A percentile compares a stretch with the other conserved stretches of the same genome.
phyloP scores from a whole-genome alignment of 2,797 vertebrate species.

The Synanceia verrucosa region DNA sequence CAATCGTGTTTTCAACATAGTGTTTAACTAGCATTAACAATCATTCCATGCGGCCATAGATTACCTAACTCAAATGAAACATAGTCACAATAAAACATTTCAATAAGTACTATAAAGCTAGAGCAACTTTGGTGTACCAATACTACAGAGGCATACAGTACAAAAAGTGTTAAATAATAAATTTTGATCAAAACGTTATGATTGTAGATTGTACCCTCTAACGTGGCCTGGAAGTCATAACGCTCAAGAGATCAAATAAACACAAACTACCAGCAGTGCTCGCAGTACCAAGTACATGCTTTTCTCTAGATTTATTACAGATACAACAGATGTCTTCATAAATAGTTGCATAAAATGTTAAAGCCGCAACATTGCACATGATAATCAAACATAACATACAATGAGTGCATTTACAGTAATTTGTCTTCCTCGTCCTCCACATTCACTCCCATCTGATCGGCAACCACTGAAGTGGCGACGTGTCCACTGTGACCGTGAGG shows the following conservation, averaged over 20 bases:
- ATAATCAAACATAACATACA: constrained; percentile 92
- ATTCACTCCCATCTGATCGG: constrained; percentile 74
- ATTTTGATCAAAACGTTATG: constrained; percentile 66
- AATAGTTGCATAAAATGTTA: constrained; percentile 99
- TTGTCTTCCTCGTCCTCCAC: constrained; percentile 85
- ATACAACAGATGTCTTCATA: constrained; percentile 98
- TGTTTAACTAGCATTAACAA: constrained; percentile 77
- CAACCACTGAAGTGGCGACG: constrained; percentile 61
- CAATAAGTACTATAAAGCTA: constrained; percentile 77
- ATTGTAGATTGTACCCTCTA: constrained; percentile 69
- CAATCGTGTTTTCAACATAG: constrained; percentile 35
- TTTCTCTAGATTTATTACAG: constrained; percentile 99
- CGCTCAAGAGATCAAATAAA: constrained; percentile 81
- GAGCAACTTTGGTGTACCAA: constrained; percentile 84
- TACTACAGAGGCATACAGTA: constrained; percentile 74
- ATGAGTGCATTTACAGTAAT: constrained; percentile 97
- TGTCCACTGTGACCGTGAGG: constrained; percentile 77
- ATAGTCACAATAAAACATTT: constrained; percentile 48
- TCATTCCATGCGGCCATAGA: constrained; percentile 52
- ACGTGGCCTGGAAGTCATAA: constrained; percentile 49
- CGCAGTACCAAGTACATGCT: constrained; percentile 92
- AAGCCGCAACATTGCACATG: constrained; percentile 99
- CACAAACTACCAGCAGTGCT: constrained; percentile 91
- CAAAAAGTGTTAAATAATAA: constrained; percentile 69
- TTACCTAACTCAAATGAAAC: constrained; percentile 65